A percentile compares a stretch with the other conserved stretches of the same genome.
These are phyloP conservation scores for Brevimyrus niger DNA, from an alignment of 2,113 vertebrate species.

Conservation along the genomic window DNA sequence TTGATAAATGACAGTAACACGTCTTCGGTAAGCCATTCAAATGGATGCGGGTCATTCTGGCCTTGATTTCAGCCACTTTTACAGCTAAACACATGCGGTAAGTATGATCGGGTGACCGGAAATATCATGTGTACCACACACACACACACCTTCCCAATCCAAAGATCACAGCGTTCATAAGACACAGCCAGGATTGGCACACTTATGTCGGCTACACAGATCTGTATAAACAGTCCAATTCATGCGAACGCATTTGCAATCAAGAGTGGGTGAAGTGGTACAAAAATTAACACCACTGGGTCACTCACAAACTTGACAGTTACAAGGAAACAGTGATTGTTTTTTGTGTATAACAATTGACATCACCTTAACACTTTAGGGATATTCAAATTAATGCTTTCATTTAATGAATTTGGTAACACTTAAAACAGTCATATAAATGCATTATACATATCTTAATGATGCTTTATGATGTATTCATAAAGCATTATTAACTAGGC, in stretches of 20 bases:
- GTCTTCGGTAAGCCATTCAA: background rate
- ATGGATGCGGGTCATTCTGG: background rate
- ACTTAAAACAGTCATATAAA: too few relatives aligned
- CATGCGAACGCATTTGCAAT: background rate
- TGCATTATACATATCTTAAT: too few relatives aligned
- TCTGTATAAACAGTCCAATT: background rate
- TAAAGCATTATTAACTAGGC: too few relatives aligned
- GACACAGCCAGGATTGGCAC: background rate
- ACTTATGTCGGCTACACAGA: background rate
- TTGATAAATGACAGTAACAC: background rate
- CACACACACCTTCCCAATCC: background rate
- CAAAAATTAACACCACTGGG: background rate
- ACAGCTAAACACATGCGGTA: background rate
- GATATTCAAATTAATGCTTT: background rate
- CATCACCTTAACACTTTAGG: background rate
- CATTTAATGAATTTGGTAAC: background rate
- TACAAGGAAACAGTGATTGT: background rate
- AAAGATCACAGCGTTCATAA: background rate
- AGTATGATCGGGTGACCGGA: background rate
- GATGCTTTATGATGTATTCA: too few relatives aligned
- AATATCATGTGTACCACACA: background rate
- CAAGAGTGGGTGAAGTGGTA: background rate
- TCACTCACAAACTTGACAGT: background rate
- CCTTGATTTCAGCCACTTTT: background rate
- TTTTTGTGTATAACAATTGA: background rate